Evolutionary conservation across 1,140 invertebrate genomes (phyloP), one percentile per base, ranked within the genome.

Genomic region (Zaprionus davidi): DNA sequence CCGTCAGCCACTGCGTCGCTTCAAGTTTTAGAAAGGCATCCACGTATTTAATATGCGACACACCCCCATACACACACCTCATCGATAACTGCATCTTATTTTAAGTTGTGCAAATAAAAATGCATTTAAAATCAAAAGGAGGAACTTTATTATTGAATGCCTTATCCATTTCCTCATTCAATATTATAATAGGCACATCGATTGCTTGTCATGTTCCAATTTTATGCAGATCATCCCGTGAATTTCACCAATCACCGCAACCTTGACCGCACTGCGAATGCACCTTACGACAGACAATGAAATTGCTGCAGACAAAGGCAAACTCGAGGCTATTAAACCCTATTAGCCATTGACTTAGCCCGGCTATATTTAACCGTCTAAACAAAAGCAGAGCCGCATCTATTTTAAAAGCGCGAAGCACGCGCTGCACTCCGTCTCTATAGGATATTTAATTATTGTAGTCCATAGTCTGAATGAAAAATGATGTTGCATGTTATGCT

Each of bases 51-150:
- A 73, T n/a, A 57, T 55, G 13, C 28, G 3, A 17, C 7, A 15
- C 60, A 28, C 51, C 6, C 26, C 59, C 15, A 55, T 57, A 62
- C 38, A 41, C 49, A 51, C n/a, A 58, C 34, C 56, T 71, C 71
- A 83, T 71, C 36, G 49, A 17, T 17, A 38, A 56, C 55, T 71
- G 65, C 82, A 87, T 75, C 44, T 80, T 70, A 20, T 46, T 65
- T 67, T 87, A 87, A 88, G 74, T 65, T 82, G 38, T 68, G 69
- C 73, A 57, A 79, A 87, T 79, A 74, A 82, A 86, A 63, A 71
- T 68, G 68, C 68, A 64, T 67, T 72, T 20, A 62, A 72, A 83
- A 67, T 63, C 20, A 57, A 76, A 76, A 66, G 2, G 3, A n/a
- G 56, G 26, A 41, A 0, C 51, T 24, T 9, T 2, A 44, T 15